Conservation (phyloP, 2,888 invertebrate genomes). For the Lasioglossum morio region DNA sequence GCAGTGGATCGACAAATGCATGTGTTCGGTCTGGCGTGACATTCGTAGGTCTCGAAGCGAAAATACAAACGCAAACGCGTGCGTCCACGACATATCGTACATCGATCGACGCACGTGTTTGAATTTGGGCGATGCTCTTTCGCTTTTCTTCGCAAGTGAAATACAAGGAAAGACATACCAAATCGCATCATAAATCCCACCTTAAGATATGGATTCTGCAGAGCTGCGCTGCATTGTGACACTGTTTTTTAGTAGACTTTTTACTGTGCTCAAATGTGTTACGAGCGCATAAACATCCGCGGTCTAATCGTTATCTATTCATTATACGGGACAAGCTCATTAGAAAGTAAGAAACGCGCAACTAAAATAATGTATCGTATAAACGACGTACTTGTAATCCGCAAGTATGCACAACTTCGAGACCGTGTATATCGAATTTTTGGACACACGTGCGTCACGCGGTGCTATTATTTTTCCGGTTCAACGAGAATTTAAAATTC, state of each 20-base stretch:
- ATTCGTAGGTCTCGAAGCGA: too few relatives aligned
- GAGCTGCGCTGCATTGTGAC: background rate
- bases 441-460: background rate
- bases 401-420: background rate
- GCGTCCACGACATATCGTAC: too few relatives aligned
- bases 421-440: background rate
- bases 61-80: too few relatives aligned
- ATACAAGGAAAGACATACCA: too few relatives aligned
- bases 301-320: background rate
- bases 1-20: too few relatives aligned
- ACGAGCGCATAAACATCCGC: background rate
- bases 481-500: background rate
- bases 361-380: background rate
- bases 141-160: too few relatives aligned
- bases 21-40: too few relatives aligned
- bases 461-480: background rate
- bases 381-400: background rate
- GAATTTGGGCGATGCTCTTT: too few relatives aligned
- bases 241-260: background rate
- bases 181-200: too few relatives aligned
- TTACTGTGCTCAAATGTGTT: background rate
- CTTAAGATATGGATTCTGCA: background rate
- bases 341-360: slow-evolving; percentile 6
- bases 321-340: background rate
- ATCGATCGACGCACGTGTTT: too few relatives aligned